Evolutionary conservation across 1,140 invertebrate species (phyloP).

Genomic region (Orius insidiosus): DNA sequence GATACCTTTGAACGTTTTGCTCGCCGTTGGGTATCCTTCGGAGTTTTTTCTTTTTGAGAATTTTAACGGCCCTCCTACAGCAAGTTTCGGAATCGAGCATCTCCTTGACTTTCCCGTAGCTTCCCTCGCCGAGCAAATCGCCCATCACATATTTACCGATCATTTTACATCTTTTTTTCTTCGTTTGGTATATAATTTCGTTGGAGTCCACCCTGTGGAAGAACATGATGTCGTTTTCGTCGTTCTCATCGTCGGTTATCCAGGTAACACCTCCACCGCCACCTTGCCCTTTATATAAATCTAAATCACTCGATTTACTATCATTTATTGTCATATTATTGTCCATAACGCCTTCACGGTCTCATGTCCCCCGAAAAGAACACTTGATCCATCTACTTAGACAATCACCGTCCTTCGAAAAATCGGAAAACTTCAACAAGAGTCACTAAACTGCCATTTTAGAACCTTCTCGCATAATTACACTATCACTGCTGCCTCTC

Average conservation of each 20-base stretch:
- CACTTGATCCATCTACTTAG: too few species aligned
- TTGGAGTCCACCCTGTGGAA: slow-evolving; percentile 86
- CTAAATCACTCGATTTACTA: slow-evolving; percentile 22
- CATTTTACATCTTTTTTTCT: slow-evolving; percentile 82
- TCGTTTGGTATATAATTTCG: slow-evolving; percentile 83
- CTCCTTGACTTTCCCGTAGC: slow-evolving; percentile 92
- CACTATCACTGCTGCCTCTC: too few species aligned
- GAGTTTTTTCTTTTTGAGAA: slow-evolving; percentile 83
- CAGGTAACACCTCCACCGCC: slow-evolving; percentile 33
- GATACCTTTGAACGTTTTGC: slow-evolving; percentile 79
- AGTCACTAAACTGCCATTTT: slow-evolving; percentile 11
- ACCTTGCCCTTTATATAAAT: slow-evolving; percentile 27
- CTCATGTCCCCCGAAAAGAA: not conserved
- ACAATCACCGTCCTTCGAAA: too few species aligned
- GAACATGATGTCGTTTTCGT: slow-evolving; percentile 54
- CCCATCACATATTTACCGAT: slow-evolving; percentile 96
- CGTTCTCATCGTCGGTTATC: slow-evolving; percentile 44
- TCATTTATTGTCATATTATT: slow-evolving; percentile 21
- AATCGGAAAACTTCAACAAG: not conserved
- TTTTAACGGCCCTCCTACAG: slow-evolving; percentile 78
- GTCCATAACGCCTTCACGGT: slow-evolving; percentile 19
- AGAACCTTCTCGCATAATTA: too few species aligned
- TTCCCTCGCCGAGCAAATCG: slow-evolving; percentile 87
- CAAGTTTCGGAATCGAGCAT: slow-evolving; percentile 84
- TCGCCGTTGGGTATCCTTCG: slow-evolving; percentile 93